Percentiles rank a stretch among this genome's conserved stretches.
phyloP scores from a whole-genome alignment of 2,113 vertebrate species.

The Felis chaus region DNA sequence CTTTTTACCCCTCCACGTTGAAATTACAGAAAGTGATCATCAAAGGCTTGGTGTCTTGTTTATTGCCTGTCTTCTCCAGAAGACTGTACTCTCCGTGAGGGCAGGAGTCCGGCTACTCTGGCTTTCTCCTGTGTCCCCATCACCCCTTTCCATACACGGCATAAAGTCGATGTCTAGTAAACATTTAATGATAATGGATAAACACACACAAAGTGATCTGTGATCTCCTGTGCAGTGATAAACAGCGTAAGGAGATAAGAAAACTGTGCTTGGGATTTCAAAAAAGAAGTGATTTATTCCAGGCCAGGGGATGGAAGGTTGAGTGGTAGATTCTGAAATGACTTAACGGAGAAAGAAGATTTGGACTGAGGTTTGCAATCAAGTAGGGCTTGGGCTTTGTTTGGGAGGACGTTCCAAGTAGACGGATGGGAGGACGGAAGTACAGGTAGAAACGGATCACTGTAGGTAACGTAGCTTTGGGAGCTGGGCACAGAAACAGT shows the following conservation, averaged over 20 bases:
- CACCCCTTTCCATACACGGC: too few species aligned
- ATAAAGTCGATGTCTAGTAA: too few species aligned
- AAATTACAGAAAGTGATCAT: not conserved
- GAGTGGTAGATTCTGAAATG: not conserved
- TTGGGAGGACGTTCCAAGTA: not conserved
- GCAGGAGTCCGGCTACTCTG: not conserved
- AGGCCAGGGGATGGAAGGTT: not conserved
- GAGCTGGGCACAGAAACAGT: accelerated
- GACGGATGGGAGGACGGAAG: not conserved
- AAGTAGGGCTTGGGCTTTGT: not conserved
- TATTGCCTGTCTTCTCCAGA: not conserved
- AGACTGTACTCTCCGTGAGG: not conserved
- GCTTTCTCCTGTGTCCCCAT: too few species aligned
- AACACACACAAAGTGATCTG: not conserved
- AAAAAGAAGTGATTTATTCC: not conserved
- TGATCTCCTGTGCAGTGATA: not conserved
- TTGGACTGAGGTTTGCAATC: not conserved
- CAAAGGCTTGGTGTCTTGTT: not conserved
- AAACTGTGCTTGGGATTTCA: not conserved
- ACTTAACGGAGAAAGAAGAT: not conserved
- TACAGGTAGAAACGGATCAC: not conserved
- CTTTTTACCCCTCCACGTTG: not conserved
- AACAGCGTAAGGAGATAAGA: not conserved
- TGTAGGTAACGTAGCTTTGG: accelerated
- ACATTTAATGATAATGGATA: not conserved